Base-by-base conservation (phyloP, 2,113 vertebrate species). In the Boleophthalmus pectinirostris region DNA sequence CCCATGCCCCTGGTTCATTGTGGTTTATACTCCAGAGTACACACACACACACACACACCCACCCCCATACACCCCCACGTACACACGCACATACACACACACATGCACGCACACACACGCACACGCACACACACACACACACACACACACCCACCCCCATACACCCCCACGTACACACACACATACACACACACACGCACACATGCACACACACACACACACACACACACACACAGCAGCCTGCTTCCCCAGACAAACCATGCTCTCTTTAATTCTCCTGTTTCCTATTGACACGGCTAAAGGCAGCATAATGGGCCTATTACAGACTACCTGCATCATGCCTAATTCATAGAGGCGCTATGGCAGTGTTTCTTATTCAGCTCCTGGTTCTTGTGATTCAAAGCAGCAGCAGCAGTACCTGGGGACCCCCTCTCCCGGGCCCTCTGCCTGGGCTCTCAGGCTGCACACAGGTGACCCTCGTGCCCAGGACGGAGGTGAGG, bases 251-350 rank as follows among this genome's bases (percentile, higher is more conserved):
- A 72, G 70, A 87, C 79, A 71, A 47, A 73, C 74, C 79, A 67
- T 75, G n/a, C 53, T 9, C 24, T 16, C 51, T 85, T 79, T 80
- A 75, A 78, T 78, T 77, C 76, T 82, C 68, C 81, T 74, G 76
- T 78, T 82, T 89, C 80, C 82, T 83, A 82, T 79, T 80, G 91
- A 82, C 83, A 82, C 76, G 2, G 82, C 82, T 80, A 85, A 89
- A 79, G 72, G 80, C 68, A 73, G 74, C 81, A 82, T 90, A 88
- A 92, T 91, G 43, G 82, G 71, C 85, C 87, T 78, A 85, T 89
- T 89, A 91, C 56, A 79, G 83, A 38, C 81, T 80, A 86, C 88
- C 86, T 88, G 88, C 82, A 80, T 90, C 90, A 91, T 91, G 84
- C 86, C 78, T 93, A 91, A 93, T 93, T 92, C 90, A 90, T 92